Conservation (phyloP, 1,140 invertebrate species). For the roundworm (Caenorhabditis elegans) region DNA sequence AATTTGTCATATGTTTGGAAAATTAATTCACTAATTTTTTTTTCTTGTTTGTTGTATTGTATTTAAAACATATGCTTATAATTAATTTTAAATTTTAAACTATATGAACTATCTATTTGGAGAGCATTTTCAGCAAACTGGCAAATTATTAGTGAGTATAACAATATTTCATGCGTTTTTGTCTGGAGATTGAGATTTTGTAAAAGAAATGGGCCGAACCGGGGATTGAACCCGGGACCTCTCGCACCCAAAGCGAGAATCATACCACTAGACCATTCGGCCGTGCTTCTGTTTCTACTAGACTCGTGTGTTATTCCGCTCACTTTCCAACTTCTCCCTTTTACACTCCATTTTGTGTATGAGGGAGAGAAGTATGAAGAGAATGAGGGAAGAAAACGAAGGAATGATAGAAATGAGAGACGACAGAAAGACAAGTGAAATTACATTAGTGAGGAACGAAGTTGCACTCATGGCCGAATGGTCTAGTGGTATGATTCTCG, state of each 20-base stretch:
- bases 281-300: not conserved
- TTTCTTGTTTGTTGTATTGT: too few relatives aligned
- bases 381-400: not conserved
- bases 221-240: slow-evolving; percentile 63
- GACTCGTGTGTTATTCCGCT: not conserved
- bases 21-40: too few relatives aligned
- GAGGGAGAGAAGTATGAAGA: not conserved
- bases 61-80: too few relatives aligned
- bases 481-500: slow-evolving; percentile 60
- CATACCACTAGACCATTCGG: slow-evolving; percentile 62
- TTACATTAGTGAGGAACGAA: not conserved
- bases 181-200: too few relatives aligned
- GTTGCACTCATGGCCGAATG: slow-evolving; percentile 21
- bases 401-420: not conserved
- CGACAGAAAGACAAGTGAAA: not conserved
- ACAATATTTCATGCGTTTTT: too few relatives aligned
- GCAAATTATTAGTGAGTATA: too few relatives aligned
- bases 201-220: slow-evolving; percentile 33
- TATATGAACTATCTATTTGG: too few relatives aligned
- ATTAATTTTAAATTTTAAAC: too few relatives aligned
- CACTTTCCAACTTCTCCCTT: not conserved
- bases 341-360: not conserved
- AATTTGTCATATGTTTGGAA: too few relatives aligned
- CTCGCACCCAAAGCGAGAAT: slow-evolving; percentile 65
- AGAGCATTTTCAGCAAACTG: too few relatives aligned